A percentile compares a stretch with the other conserved stretches of the same genome.
phyloP scores from a whole-genome alignment of 2,797 vertebrate species.

The Chromis chromis region DNA sequence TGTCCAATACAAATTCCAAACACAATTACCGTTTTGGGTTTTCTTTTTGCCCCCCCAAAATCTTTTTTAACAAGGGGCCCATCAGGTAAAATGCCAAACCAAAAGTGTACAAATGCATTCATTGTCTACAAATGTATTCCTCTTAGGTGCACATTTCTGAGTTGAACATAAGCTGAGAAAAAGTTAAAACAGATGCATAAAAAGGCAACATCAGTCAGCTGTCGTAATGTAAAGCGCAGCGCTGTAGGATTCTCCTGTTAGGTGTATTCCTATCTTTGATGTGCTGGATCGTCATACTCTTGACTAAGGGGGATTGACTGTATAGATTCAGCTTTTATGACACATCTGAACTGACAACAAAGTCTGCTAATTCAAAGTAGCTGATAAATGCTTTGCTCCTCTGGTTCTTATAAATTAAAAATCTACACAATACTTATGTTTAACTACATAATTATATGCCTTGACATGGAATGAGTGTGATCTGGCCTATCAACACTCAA shows the following conservation, averaged over 20 bases:
- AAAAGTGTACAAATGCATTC: neutral
- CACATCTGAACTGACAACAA: slow-evolving; percentile 24
- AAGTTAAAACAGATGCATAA: slow-evolving; percentile 5
- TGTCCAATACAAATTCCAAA: slow-evolving; percentile 59
- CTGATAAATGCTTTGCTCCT: neutral
- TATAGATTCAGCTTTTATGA: slow-evolving; percentile 49
- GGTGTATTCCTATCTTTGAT: slow-evolving; percentile 55
- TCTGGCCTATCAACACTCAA: neutral
- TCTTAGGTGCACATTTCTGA: slow-evolving; percentile 11
- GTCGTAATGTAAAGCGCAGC: slow-evolving; percentile 12
- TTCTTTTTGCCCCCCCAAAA: neutral
- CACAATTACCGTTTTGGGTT: slow-evolving; percentile 35
- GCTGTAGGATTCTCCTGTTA: slow-evolving; percentile 33
- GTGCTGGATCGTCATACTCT: slow-evolving; percentile 52
- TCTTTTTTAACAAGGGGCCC: neutral
- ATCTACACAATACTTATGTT: neutral
- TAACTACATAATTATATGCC: neutral
- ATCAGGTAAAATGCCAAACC: neutral
- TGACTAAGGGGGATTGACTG: slow-evolving; percentile 56
- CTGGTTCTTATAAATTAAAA: neutral
- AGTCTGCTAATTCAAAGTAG: slow-evolving; percentile 2
- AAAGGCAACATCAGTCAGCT: slow-evolving; percentile 29
- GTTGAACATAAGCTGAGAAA: slow-evolving; percentile 8
- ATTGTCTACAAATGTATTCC: neutral
- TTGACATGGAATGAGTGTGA: neutral